These are phyloP conservation scores for Coelinius sp. DNA, from an alignment of 2,888 invertebrate species.

Conservation along the genomic window DNA sequence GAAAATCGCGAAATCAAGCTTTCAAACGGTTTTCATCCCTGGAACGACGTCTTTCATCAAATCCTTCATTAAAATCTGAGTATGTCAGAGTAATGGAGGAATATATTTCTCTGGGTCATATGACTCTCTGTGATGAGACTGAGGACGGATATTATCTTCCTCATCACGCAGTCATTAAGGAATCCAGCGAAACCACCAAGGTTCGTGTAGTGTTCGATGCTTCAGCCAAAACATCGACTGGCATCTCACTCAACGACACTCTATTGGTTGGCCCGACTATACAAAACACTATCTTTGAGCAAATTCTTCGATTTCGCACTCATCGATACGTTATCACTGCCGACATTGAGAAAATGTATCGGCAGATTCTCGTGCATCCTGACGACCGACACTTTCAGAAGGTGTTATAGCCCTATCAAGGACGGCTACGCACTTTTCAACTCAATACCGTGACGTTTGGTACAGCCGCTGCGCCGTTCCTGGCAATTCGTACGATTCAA, in stretches of 20 bases:
- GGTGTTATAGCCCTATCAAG: constrained; percentile 34
- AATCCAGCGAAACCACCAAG: constrained; percentile 34
- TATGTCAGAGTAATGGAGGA: constrained; percentile 35
- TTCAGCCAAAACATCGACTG: constrained; percentile 28
- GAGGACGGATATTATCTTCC: constrained; percentile 32
- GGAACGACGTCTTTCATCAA: constrained; percentile 23
- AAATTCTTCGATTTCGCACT: constrained; percentile 36
- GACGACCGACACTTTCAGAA: constrained; percentile 39
- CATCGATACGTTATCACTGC: constrained; percentile 41
- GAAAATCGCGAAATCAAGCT: constrained; percentile 36
- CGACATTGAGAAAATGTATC: constrained; percentile 44
- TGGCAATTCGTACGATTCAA: constrained; percentile 49
- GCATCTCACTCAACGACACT: constrained; percentile 35
- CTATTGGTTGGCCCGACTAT: constrained; percentile 40
- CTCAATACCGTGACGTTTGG: constrained; percentile 42
- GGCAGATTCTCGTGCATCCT: constrained; percentile 39
- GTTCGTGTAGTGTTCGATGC: constrained; percentile 26
- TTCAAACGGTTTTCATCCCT: neutral
- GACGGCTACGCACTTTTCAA: constrained; percentile 14
- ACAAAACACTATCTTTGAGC: constrained; percentile 36
- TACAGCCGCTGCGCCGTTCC: constrained; percentile 46
- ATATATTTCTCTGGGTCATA: constrained; percentile 29
- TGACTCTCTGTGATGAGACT: constrained; percentile 30
- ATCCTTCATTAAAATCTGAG: constrained; percentile 30
- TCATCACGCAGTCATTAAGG: constrained; percentile 36